Conservation (phyloP, 2,113 vertebrate genomes). For the Gopherus flavomarginatus region DNA sequence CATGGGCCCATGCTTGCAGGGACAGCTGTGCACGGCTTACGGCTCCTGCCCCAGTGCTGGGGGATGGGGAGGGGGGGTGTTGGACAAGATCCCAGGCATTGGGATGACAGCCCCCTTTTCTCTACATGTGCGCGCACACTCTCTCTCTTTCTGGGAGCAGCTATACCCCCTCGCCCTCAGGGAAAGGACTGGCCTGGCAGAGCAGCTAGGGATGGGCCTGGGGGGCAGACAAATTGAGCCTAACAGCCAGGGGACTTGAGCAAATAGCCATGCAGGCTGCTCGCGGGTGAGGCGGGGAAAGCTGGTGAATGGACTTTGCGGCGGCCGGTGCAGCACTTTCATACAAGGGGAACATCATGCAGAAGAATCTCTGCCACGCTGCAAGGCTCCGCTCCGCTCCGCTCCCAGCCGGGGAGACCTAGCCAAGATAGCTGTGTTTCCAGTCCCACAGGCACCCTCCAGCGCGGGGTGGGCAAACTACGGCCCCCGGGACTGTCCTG, state of each 20-base stretch:
- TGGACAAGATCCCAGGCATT: neutral
- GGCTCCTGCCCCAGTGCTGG: too few relatives aligned
- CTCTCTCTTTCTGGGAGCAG: neutral
- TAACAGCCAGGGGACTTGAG: neutral
- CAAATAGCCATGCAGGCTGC: neutral
- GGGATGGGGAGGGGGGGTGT: too few relatives aligned
- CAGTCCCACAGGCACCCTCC: neutral
- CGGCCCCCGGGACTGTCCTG: too few relatives aligned
- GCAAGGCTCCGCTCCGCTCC: neutral
- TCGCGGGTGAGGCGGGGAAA: neutral
- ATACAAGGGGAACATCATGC: too few relatives aligned
- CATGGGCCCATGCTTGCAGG: too few relatives aligned
- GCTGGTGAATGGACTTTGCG: neutral
- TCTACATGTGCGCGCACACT: too few relatives aligned
- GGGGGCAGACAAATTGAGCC: neutral
- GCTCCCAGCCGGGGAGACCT: neutral
- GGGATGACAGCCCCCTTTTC: neutral
- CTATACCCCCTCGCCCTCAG: too few relatives aligned
- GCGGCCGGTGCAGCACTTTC: neutral
- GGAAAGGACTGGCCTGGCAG: neutral
- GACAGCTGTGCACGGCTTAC: too few relatives aligned
- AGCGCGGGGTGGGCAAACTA: too few relatives aligned
- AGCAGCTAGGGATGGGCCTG: neutral
- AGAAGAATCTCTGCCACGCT: neutral
- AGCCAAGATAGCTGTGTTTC: neutral